phyloP scores from a whole-genome alignment of 1,140 invertebrate species.

The Elysia chlorotica region DNA sequence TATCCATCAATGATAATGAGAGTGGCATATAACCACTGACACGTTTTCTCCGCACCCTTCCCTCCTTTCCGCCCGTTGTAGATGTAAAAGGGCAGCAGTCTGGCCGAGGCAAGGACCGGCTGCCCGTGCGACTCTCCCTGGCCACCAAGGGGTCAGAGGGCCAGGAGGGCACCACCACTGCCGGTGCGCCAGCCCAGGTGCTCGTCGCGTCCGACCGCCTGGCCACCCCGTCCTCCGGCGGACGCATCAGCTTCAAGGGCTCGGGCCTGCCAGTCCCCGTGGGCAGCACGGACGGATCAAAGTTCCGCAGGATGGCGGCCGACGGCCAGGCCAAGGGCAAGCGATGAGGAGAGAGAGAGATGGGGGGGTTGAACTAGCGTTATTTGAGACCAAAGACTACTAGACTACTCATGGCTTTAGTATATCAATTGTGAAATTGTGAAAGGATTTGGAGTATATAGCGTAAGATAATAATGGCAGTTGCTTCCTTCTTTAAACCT shows the following conservation, averaged over 20 bases:
- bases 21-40: too few relatives aligned
- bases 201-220: constrained; percentile 50
- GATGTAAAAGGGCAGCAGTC: constrained; percentile 47
- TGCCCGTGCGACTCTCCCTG: constrained; percentile 48
- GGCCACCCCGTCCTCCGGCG: constrained; percentile 55
- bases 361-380: too few relatives aligned
- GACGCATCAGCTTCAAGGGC: constrained; percentile 51
- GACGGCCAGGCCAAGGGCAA: constrained; percentile 31
- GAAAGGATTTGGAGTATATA: too few relatives aligned
- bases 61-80: constrained; percentile 31
- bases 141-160: constrained; percentile 45
- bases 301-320: constrained; percentile 46
- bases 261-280: constrained; percentile 54
- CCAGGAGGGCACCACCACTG: too few relatives aligned
- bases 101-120: constrained; percentile 43
- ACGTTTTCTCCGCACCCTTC: neutral
- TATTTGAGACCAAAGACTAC: too few relatives aligned
- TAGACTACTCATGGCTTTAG: too few relatives aligned
- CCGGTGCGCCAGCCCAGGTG: constrained; percentile 36
- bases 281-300: constrained; percentile 46
- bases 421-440: too few relatives aligned
- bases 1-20: too few relatives aligned
- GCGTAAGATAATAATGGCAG: too few relatives aligned
- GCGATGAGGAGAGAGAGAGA: constrained; percentile 17
- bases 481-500: too few relatives aligned